Evolutionary conservation across 2,797 vertebrate species (phyloP), one percentile per base, ranked within the genome.

Genomic region (Tenualosa thibaudeaui): DNA sequence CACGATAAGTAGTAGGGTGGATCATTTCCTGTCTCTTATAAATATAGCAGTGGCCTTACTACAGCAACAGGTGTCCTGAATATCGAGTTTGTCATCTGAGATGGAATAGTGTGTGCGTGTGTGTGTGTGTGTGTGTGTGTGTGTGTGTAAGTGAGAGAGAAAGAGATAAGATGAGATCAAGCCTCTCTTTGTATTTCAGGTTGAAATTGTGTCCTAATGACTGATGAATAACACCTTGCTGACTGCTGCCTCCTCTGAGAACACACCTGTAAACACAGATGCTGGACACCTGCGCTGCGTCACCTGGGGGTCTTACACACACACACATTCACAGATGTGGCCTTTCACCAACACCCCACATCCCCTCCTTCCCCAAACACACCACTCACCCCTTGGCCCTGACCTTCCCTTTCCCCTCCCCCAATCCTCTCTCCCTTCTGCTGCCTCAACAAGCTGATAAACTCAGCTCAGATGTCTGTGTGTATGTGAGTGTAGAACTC

Each of bases 71-170:
- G 84, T 84, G 85, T 81, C 62, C 4, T 50, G 78, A 68, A 83
- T 85, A 83, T 83, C 83, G 71, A 81, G 54, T 85, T 85, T 85
- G 84, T 82, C 75, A 84, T 65, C 58, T 15, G 81, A 68, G 81
- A 83, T 82, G 46, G 58, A 81, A 83, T 81, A 75, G 8, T 24
- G 6, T 43, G 12, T 15, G 71, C 17, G 37, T 17, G 26, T 37
- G 26, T 71, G 65, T 71, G 26, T 71, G 26, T 71, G 65, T 71
- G 65, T 37, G 65, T 71, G 65, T 37, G 26, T 31, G 65, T 37
- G 65, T 65, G 62, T 26, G 65, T 71, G 31, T 40, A 17, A 2
- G 37, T 0, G 37, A 5, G 68, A 0, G 65, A 31, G 5, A 78
- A 49, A 51, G 46, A 51, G 24, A 83, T 82, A 62, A 68, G 81